Percentiles rank a stretch among this genome's conserved stretches.
Conservation (phyloP, 2,113 vertebrate species). For the Bubo scandiacus region DNA sequence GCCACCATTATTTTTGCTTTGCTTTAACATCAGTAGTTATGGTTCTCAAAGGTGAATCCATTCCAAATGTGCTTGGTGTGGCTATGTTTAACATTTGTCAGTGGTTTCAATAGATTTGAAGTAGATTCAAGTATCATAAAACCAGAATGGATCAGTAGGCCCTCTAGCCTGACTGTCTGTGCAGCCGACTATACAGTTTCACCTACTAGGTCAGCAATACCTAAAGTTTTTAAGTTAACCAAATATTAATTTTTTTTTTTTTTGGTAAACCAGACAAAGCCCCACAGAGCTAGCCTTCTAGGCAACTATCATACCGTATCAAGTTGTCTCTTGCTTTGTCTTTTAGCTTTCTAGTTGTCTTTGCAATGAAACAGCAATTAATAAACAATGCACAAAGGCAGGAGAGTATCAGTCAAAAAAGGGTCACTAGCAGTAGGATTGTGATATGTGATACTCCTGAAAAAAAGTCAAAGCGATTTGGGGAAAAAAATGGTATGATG, state of each 20-base stretch:
- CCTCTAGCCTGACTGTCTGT: not conserved
- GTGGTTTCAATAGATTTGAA: not conserved
- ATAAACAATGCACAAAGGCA: constrained; percentile 1
- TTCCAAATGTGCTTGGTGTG: not conserved
- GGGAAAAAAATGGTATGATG: constrained; percentile 72
- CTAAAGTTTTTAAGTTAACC: not conserved
- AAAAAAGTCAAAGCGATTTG: constrained; percentile 67
- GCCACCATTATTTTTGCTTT: not conserved
- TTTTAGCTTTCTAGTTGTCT: not conserved
- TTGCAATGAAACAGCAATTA: not conserved
- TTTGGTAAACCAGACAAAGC: not conserved
- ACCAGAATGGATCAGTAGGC: not conserved
- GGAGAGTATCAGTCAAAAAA: constrained; percentile 3
- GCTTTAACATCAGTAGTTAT: not conserved
- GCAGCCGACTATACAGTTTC: not conserved
- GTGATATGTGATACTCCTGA: constrained; percentile 71
- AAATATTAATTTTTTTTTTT: not conserved
- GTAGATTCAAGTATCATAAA: not conserved
- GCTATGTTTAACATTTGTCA: not conserved
- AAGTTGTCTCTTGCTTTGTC: not conserved
- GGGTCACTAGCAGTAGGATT: constrained; percentile 45
- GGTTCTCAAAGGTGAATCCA: not conserved
- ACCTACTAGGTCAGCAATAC: not conserved
- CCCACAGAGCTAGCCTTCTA: not conserved
- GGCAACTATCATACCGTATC: not conserved